These are phyloP conservation scores for Platynereis dumerilii DNA, from an alignment of 2,888 invertebrate species.

Conservation along the genomic window DNA sequence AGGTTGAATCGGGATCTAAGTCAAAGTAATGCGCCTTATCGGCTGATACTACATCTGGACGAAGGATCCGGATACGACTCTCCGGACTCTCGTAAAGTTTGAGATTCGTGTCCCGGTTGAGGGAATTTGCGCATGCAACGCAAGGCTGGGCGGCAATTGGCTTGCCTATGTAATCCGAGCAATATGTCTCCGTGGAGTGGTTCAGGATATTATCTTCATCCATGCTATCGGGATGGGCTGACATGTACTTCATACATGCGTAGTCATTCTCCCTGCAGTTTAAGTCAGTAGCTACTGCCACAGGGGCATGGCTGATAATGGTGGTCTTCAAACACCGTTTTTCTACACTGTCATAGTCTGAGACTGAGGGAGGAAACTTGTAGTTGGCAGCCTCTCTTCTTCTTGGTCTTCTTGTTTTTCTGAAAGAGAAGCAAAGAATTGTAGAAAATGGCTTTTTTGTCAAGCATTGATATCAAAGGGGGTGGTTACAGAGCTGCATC, in stretches of 20 bases:
- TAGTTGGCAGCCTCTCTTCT: no score
- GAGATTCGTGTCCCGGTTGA: not conserved
- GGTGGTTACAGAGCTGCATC: no score
- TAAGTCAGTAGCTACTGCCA: slow-evolving; percentile 2
- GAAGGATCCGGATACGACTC: not conserved
- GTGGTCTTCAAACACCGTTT: slow-evolving; percentile 3
- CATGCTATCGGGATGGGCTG: not conserved
- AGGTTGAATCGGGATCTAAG: no score
- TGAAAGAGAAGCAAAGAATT: no score
- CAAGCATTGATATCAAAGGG: no score
- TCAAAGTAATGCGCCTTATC: not conserved
- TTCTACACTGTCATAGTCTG: not conserved
- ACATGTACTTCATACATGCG: slow-evolving; percentile 5
- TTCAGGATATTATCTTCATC: slow-evolving; percentile 3
- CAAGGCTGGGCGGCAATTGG: not conserved
- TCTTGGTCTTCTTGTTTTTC: no score
- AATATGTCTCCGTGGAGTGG: slow-evolving; percentile 7
- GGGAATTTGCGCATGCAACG: no score
- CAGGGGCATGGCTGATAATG: not conserved
- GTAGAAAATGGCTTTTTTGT: no score
- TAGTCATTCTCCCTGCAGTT: slow-evolving; percentile 2
- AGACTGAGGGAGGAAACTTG: no score
- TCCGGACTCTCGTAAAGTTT: slow-evolving; percentile 6
- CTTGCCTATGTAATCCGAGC: not conserved
- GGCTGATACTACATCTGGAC: not conserved